Evolutionary conservation across 92 coral and sea anemone species (phyloP).

Genomic region (Scolanthus callimorphus): DNA sequence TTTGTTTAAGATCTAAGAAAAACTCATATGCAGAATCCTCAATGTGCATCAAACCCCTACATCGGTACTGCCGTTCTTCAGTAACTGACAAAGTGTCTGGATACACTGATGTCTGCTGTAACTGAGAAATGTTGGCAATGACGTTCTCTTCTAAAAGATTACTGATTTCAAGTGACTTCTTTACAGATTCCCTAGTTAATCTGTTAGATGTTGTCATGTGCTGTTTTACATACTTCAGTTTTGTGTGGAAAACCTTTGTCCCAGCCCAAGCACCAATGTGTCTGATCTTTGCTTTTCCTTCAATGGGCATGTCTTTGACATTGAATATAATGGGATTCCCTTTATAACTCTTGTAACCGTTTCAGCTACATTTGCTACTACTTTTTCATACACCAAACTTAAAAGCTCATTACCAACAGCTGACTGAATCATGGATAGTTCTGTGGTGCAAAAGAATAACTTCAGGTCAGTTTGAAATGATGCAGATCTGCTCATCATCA

Average conservation of each 20-base stretch:
- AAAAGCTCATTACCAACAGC: too few relatives aligned
- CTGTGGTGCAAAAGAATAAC: not conserved
- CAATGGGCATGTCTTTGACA: conserved; percentile 1
- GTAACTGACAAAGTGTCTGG: conserved; percentile 27
- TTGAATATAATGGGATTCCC: too few relatives aligned
- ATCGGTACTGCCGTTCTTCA: conserved; percentile 22
- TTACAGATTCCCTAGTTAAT: not conserved
- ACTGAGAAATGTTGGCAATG: conserved; percentile 2
- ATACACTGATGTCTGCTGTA: not conserved
- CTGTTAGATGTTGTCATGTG: not conserved
- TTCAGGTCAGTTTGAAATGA: conserved; percentile 7
- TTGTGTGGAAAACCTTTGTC: conserved; percentile 3
- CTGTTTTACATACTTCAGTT: conserved; percentile 1
- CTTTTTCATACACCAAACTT: too few relatives aligned
- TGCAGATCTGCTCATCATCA: conserved; percentile 24
- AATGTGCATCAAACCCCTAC: conserved; percentile 17
- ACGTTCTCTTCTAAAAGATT: conserved; percentile 8
- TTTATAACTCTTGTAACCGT: too few relatives aligned
- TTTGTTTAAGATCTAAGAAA: conserved; percentile 3
- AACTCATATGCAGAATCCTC: conserved; percentile 15
- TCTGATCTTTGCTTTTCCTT: conserved; percentile 8
- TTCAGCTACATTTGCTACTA: too few relatives aligned
- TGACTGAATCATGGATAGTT: not conserved
- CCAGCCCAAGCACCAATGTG: conserved; percentile 37
- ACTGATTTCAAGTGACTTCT: not conserved